These are phyloP conservation scores for Charaxes varanes DNA, from an alignment of 1,140 invertebrate genomes.

Conservation along the genomic window DNA sequence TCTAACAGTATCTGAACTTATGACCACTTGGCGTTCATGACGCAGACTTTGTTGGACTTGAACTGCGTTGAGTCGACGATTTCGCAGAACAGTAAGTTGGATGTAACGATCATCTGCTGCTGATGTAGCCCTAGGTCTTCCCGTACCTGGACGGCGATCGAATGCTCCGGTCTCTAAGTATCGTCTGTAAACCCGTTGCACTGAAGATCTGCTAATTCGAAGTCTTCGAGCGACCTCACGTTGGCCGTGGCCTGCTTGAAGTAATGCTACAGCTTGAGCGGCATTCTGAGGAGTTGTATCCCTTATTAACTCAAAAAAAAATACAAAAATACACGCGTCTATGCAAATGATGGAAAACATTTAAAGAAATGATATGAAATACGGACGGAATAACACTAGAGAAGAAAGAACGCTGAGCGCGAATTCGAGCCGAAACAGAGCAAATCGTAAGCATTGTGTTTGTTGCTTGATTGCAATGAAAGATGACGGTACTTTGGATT, in stretches of 20 bases:
- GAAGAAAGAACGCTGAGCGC: neutral
- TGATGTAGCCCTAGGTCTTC: neutral
- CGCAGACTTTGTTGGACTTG: too few species aligned
- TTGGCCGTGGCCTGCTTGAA: slow-evolving; percentile 15
- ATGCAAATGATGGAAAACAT: slow-evolving; percentile 7
- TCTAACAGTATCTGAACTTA: too few species aligned
- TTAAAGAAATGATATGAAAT: slow-evolving; percentile 15
- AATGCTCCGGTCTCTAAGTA: neutral
- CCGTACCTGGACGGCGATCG: neutral
- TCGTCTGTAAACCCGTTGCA: slow-evolving; percentile 18
- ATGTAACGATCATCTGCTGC: neutral
- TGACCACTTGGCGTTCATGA: too few species aligned
- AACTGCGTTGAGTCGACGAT: too few species aligned
- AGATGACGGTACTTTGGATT: slow-evolving; percentile 8
- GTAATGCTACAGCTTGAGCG: slow-evolving; percentile 20
- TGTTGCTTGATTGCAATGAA: slow-evolving; percentile 9
- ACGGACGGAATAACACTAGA: neutral
- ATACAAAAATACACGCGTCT: slow-evolving; percentile 4
- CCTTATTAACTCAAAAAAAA: slow-evolving; percentile 17
- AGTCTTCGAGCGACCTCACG: slow-evolving; percentile 19
- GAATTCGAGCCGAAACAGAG: neutral
- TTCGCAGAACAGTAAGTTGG: neutral
- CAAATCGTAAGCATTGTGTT: slow-evolving; percentile 7
- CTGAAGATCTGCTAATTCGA: slow-evolving; percentile 20
- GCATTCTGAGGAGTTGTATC: slow-evolving; percentile 10